A percentile compares a stretch with the other conserved stretches of the same genome.
These are phyloP conservation scores for Dysidea cf. avara DNA, from an alignment of 37 sponge, comb jelly and placozoan genomes.

Conservation along the genomic window DNA sequence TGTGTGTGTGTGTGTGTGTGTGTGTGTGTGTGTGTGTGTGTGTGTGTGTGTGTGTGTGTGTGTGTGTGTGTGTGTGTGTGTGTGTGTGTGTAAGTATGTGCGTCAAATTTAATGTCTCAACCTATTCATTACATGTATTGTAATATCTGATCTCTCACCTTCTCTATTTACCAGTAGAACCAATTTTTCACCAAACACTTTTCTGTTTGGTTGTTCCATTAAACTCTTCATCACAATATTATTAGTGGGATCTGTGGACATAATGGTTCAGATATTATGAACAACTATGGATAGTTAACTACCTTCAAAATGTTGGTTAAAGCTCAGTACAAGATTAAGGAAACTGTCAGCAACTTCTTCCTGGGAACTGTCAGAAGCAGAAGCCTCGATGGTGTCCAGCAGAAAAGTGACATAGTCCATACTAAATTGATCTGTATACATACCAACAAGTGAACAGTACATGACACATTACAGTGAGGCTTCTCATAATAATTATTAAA, in stretches of 20 bases:
- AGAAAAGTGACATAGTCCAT: conserved; percentile 66
- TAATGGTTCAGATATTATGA: neutral
- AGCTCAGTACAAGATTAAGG: conserved; percentile 66
- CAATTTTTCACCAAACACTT: conserved; percentile 79
- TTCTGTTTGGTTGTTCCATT: conserved; percentile 31
- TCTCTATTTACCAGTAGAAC: conserved; percentile 83
- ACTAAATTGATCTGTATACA: conserved; percentile 69
- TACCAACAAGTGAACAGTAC: neutral
- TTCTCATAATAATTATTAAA: too few species aligned
- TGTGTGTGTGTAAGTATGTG: neutral
- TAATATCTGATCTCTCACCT: conserved; percentile 28
- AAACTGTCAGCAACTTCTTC: conserved; percentile 73
- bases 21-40: too few species aligned
- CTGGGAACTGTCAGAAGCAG: conserved; percentile 48
- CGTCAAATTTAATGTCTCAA: neutral
- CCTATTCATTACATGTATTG: neutral
- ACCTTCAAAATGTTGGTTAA: conserved; percentile 84
- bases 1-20: too few species aligned
- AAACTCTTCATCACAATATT: conserved; percentile 76
- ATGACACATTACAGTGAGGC: too few species aligned
- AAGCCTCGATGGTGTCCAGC: conserved; percentile 73
- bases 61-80: neutral
- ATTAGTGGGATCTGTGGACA: conserved; percentile 45
- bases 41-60: too few species aligned
- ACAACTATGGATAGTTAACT: neutral